Base-by-base conservation (phyloP, 2,797 vertebrate species). In the Dallia pectoralis region DNA sequence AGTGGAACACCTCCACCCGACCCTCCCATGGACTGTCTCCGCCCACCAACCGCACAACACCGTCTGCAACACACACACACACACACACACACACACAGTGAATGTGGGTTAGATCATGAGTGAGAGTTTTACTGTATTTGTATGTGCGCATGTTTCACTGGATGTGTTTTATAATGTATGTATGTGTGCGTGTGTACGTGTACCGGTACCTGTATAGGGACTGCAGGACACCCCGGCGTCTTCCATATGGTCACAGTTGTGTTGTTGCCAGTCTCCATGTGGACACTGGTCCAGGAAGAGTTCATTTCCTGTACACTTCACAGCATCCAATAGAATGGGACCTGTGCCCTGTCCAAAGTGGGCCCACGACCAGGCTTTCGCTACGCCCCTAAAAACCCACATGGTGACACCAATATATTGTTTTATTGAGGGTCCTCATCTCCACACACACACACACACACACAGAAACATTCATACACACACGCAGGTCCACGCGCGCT, bases 231-330 rank as follows among this genome's bases (percentile, higher is more conserved):
- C 95, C 0, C 97, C 91, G 1, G 97, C 97, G 0, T 99, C 97
- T 86, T 99, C 96, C 76, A 96, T 96, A 90, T 98, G 97, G 85
- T 97, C 96, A 74, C 97, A 99, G 90, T 98, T 97, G 88, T 99
- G 97, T 78, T 95, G 91, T 84, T 95, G 94, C 97, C 97, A 99
- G 85, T 94, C 92, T 0, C 92, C 89, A 70, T 97, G 96, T 77
- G 90, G 91, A 85, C 97, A 99, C 74, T 94, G 93, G 77, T 96
- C 96, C 81, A 99, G 89, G 40, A 93, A 94, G 9, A 94, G 87
- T 82, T 99, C 97, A 0, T 96, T 96, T 56, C 97, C 97, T 0
- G 91, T 86, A 82, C 97, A 99, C 78, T 93, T 92, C 30, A 98
- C 91, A 1, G 97, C 95, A 32, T 99, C 97, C 89, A 98, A 84